phyloP scores from a whole-genome alignment of 2,888 invertebrate species.

The Cataglyphis albicans region DNA sequence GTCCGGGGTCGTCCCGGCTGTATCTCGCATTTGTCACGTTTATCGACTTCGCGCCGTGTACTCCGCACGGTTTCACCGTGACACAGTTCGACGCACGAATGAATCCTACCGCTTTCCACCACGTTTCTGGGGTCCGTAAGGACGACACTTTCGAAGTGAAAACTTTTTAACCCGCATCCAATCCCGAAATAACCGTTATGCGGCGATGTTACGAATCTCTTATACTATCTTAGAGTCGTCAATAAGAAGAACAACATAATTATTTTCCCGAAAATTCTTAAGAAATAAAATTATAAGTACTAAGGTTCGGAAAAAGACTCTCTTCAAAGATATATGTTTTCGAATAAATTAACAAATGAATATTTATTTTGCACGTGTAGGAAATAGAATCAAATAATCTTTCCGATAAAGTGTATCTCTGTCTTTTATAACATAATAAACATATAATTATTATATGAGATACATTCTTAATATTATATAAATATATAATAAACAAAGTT shows the following conservation, averaged over 20 bases:
- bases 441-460: no score
- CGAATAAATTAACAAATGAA: background rate
- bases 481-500: background rate
- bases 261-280: background rate
- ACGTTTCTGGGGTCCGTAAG: background rate
- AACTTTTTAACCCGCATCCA: conserved; percentile 41
- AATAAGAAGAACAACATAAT: background rate
- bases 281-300: background rate
- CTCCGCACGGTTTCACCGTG: conserved; percentile 65
- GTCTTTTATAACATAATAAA: no score
- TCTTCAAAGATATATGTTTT: background rate
- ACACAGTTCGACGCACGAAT: conserved; percentile 67
- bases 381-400: background rate
- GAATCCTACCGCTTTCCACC: conserved; percentile 46
- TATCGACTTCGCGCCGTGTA: conserved; percentile 75
- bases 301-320: no score
- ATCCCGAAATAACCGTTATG: conserved; percentile 3
- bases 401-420: background rate
- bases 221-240: background rate
- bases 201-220: background rate
- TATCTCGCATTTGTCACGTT: conserved; percentile 81
- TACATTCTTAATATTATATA: no score
- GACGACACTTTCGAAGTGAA: conserved; percentile 29
- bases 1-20: conserved; percentile 68
- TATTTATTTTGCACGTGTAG: background rate